Base-by-base conservation (phyloP, 2,888 invertebrate genomes). In the Lottia scabra region DNA sequence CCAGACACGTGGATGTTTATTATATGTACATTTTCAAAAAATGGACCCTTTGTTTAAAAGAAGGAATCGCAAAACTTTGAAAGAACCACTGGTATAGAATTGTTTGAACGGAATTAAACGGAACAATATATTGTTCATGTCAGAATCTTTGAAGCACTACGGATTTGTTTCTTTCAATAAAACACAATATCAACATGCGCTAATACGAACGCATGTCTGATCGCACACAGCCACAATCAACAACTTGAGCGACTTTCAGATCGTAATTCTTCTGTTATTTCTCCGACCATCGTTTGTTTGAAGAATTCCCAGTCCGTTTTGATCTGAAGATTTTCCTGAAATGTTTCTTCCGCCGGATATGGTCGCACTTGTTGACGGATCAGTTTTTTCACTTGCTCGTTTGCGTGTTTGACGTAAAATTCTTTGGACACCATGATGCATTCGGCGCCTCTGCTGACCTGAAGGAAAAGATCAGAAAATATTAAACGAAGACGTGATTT, bases 381-480 rank as follows among this genome's bases (percentile, higher is more conserved):
- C 38, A 75, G 67, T 68, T 83, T 78, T 75, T 81, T 86, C 13
- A 87, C 85, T 15, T 71, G n/a, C 56, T 86, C 85, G 63, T 83
- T 88, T 30, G 87, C 86, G 72, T 88, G 82, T 70, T 84, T 82
- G n/a, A 80, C 74, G 77, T 85, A 88, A 74, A 87, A 87, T n/a
- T 82, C 83, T 75, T 87, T 88, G 2, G 83, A 84, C 19, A 88
- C 70, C 87, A 88, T 87, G 63, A 88, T 82, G 56, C 87, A 87
- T 73, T 88, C 88, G 0, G 88, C 87, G 6, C 88, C 88, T n/a
- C 83, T 76, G 44, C 86, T n/a, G n/a, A n/a, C n/a, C n/a, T n/a
- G n/a, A n/a, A n/a, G n/a, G n/a, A n/a, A n/a, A n/a, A n/a, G n/a
- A n/a, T n/a, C n/a, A n/a, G n/a, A n/a, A n/a, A n/a, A n/a, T n/a